Evolutionary conservation across 2,113 vertebrate species (phyloP).

Genomic region (Dinomys branickii): DNA sequence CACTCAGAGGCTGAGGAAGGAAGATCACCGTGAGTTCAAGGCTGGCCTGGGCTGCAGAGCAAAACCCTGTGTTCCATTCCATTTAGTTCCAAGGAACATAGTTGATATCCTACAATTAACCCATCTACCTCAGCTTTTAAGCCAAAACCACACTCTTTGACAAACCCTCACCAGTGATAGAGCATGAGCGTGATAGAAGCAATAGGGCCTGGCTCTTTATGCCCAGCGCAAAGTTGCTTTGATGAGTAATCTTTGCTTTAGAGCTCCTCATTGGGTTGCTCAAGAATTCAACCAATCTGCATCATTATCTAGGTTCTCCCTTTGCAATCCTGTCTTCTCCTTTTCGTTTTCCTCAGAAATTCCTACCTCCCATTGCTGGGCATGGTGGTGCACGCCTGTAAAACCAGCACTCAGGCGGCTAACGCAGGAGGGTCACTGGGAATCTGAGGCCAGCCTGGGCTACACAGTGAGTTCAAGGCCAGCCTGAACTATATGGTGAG

Average conservation of each 20-base stretch:
- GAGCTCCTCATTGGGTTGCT: not conserved
- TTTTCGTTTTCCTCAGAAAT: not conserved
- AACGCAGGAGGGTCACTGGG: no score
- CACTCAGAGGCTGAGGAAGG: not conserved
- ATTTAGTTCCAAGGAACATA: not conserved
- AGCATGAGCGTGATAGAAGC: fast-evolving
- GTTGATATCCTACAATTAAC: not conserved
- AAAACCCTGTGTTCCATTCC: not conserved
- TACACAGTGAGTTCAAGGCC: not conserved
- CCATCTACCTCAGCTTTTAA: not conserved
- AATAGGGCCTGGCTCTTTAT: not conserved
- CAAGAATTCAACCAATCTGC: not conserved
- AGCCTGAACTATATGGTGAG: not conserved
- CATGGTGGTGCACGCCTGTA: not conserved
- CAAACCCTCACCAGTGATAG: not conserved
- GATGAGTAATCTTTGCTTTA: not conserved
- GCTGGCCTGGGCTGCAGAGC: not conserved
- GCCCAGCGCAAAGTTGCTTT: not conserved
- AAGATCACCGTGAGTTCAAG: not conserved
- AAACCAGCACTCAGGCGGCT: not conserved
- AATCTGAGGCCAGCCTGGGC: not conserved
- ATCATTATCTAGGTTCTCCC: not conserved
- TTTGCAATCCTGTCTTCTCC: not conserved
- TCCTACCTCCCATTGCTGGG: not conserved
- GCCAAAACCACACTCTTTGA: not conserved